A percentile compares a stretch with the other conserved stretches of the same genome.
phyloP scores from a whole-genome alignment of 2,113 vertebrate species.

The Menura novaehollandiae region DNA sequence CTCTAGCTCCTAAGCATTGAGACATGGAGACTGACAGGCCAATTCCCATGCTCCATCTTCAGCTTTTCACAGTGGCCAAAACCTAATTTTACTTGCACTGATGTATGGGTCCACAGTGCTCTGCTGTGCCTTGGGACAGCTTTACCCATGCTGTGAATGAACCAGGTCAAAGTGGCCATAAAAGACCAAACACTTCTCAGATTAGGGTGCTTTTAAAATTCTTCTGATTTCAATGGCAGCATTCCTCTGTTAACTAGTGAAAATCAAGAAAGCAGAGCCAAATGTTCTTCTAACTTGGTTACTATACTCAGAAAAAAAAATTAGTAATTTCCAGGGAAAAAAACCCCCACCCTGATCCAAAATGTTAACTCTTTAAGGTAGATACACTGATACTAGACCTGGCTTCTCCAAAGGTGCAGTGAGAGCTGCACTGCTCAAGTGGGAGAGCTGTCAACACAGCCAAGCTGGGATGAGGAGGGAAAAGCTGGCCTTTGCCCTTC shows the following conservation, averaged over 20 bases:
- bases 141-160: fast-evolving
- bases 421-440: background rate
- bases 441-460: background rate
- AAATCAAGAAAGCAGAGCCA: background rate
- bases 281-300: background rate
- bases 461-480: background rate
- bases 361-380: background rate
- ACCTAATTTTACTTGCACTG: background rate
- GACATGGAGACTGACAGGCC: background rate
- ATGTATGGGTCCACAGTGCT: fast-evolving
- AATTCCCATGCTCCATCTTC: background rate
- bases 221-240: background rate
- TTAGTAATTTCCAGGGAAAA: background rate
- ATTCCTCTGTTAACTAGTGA: background rate
- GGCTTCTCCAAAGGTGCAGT: background rate
- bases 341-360: background rate
- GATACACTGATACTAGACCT: background rate
- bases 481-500: background rate
- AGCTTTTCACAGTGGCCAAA: background rate
- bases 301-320: background rate
- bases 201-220: background rate
- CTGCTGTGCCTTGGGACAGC: background rate
- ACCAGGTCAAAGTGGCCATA: background rate
- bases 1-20: background rate
- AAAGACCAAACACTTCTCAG: background rate